Evolutionary conservation across 2,113 vertebrate genomes (phyloP).

Genomic region (Phoenicopterus ruber): DNA sequence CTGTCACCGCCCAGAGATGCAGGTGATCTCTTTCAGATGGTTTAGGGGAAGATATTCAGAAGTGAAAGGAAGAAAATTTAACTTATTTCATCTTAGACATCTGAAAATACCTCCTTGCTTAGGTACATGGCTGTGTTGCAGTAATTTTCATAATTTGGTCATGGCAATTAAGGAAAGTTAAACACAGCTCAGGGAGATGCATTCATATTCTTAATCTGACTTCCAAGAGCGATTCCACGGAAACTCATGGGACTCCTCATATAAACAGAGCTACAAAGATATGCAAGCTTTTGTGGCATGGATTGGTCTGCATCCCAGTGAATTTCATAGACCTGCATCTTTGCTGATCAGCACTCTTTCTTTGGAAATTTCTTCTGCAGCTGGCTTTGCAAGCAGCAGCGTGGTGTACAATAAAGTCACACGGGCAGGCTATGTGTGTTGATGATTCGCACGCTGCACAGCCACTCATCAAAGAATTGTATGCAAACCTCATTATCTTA

Average conservation of each 20-base stretch:
- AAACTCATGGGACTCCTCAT: background rate
- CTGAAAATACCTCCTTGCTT: background rate
- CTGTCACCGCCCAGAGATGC: background rate
- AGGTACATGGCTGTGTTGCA: background rate
- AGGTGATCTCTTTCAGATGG: background rate
- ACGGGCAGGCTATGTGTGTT: background rate
- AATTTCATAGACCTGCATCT: background rate
- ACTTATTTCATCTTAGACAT: background rate
- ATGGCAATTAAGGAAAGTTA: background rate
- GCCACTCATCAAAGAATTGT: background rate
- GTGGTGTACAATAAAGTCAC: fast-evolving
- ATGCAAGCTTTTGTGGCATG: background rate
- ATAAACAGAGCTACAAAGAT: background rate
- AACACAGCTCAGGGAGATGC: background rate
- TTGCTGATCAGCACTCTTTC: background rate
- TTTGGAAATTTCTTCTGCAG: background rate
- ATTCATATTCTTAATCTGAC: background rate
- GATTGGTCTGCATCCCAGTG: background rate
- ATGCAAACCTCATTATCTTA: background rate
- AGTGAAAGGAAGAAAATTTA: background rate
- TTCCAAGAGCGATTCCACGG: background rate
- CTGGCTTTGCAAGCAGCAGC: background rate
- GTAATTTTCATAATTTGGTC: background rate
- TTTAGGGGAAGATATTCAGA: background rate
- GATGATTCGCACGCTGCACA: background rate